Percentiles rank a stretch among this genome's conserved stretches.
These are phyloP conservation scores for Leptocoma aspasia DNA, from an alignment of 2,113 vertebrate species.

Conservation along the genomic window DNA sequence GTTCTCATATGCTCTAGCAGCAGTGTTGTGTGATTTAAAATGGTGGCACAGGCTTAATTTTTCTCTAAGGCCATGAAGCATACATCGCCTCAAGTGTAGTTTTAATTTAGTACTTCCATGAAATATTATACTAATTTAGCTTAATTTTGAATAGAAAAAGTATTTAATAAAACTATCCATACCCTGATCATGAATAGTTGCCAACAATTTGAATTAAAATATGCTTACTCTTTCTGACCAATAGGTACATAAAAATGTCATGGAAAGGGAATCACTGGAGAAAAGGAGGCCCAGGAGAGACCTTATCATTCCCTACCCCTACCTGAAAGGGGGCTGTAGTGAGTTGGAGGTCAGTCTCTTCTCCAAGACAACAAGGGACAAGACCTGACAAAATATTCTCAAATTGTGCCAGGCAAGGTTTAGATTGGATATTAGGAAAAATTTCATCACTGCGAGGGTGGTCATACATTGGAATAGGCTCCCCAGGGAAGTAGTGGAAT, in stretches of 20 bases:
- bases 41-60: not conserved
- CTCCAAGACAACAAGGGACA: not conserved
- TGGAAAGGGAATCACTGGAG: not conserved
- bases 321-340: not conserved
- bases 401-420: not conserved
- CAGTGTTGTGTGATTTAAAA: not conserved
- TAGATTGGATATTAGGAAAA: not conserved
- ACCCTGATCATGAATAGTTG: not conserved
- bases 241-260: not conserved
- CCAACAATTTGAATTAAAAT: not conserved
- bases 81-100: accelerated
- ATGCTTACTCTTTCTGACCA: not conserved
- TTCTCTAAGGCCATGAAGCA: not conserved
- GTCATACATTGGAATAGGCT: not conserved
- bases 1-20: not conserved
- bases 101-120: not conserved
- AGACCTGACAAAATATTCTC: not conserved
- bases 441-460: not conserved
- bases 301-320: not conserved
- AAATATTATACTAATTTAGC: not conserved
- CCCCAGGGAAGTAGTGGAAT: not conserved
- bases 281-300: not conserved
- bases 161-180: not conserved
- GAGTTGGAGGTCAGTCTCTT: not conserved
- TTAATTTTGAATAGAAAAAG: not conserved